Base-by-base conservation (phyloP, 2,113 vertebrate species). In the Hippocampus mohnikei region DNA sequence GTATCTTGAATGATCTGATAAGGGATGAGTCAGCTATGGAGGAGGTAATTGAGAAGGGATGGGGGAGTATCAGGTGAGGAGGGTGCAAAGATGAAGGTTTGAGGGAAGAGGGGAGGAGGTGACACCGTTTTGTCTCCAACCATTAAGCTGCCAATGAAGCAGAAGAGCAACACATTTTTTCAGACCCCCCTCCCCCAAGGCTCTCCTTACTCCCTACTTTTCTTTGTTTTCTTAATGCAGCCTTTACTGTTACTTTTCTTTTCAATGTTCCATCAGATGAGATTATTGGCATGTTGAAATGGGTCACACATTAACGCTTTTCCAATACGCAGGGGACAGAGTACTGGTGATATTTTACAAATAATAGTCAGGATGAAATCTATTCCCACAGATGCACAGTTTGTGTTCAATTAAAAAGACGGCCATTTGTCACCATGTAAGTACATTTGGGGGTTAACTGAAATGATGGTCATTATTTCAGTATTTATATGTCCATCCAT, bases 71-170 rank as follows among this genome's bases (percentile, higher is more conserved):
- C 40, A 41, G 66, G 46, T 23, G 23, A 55, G 55, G 64, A 25
- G 66, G 58, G 66, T 78, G 69, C 41, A 53, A 59, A 69, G 69
- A 73, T 67, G 76, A 69, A 66, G 73, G 68, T 62, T 75, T 78
- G 23, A 20, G 18, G 50, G 66, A 44, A 5, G 72, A 41, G 56
- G 64, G 69, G 75, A 69, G 73, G 81, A 70, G 75, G 70, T 75
- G 81, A 86, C 81, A 80, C 82, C 74, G 61, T 81, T 85, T 84
- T 73, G 79, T 73, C 76, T 82, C 78, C 82, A 74, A 77, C 78
- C 81, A 84, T 86, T 89, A 87, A 82, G 76, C 69, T 68, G 71
- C 79, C 82, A 87, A 89, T 89, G 87, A 87, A 71, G 84, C 84
- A 58, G 71, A 64, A 67, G 70, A 75, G 75, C 71, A 48, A 63